These are phyloP conservation scores for Unio delphinus DNA, from an alignment of 2,888 invertebrate genomes.

Conservation along the genomic window DNA sequence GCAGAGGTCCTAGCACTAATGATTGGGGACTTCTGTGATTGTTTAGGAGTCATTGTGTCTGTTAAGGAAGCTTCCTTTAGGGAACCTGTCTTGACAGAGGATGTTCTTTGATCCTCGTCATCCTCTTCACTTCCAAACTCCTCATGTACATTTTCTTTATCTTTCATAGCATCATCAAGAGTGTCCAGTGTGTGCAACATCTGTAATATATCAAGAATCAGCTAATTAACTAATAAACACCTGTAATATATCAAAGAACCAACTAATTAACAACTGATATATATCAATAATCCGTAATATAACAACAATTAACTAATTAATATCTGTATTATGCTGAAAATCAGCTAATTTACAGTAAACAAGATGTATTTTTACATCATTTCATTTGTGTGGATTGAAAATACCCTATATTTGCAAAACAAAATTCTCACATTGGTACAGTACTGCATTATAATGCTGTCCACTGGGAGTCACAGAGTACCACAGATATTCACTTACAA, in stretches of 20 bases:
- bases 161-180: slow-evolving; percentile 32
- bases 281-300: too few species aligned
- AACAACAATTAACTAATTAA: background rate
- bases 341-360: too few species aligned
- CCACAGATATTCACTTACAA: too few species aligned
- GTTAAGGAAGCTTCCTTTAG: slow-evolving; percentile 14
- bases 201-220: slow-evolving; percentile 7
- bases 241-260: too few species aligned
- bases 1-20: slow-evolving; percentile 37
- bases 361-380: too few species aligned
- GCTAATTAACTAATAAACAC: too few species aligned
- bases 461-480: too few species aligned
- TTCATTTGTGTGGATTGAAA: too few species aligned
- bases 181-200: slow-evolving; percentile 32
- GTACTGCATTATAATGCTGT: too few species aligned
- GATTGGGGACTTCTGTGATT: slow-evolving; percentile 38
- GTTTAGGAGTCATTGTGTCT: slow-evolving; percentile 30
- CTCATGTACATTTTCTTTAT: slow-evolving; percentile 12
- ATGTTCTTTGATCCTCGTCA: slow-evolving; percentile 11
- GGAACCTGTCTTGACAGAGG: slow-evolving; percentile 12
- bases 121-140: slow-evolving; percentile 3
- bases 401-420: too few species aligned
- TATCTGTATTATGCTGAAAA: slow-evolving; percentile 12
- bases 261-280: too few species aligned
- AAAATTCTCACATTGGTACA: too few species aligned